Evolutionary conservation across 2,113 vertebrate genomes (phyloP).

Genomic region (Brevimyrus niger): DNA sequence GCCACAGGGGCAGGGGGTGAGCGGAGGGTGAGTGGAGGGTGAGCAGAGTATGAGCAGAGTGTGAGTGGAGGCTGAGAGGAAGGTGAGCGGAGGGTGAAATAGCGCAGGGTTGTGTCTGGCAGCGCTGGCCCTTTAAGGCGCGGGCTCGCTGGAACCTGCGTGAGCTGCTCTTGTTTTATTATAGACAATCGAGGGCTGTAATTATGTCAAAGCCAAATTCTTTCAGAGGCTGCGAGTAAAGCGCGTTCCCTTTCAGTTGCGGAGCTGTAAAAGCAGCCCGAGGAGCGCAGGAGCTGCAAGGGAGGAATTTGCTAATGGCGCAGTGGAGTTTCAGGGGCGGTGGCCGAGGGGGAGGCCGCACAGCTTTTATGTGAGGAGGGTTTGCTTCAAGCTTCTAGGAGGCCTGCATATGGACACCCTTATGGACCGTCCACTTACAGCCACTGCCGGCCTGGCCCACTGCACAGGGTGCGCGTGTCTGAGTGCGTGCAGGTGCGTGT

Average conservation of each 20-base stretch:
- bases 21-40: background rate
- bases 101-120: background rate
- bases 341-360: conserved; percentile 47
- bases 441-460: background rate
- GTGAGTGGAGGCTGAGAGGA: background rate
- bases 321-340: conserved; percentile 53
- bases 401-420: background rate
- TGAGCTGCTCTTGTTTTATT: conserved; percentile 47
- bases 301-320: conserved; percentile 68
- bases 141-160: conserved; percentile 32
- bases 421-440: background rate
- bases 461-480: background rate
- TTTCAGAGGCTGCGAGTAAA: conserved; percentile 40
- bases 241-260: conserved; percentile 15
- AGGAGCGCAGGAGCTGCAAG: conserved; percentile 55
- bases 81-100: background rate
- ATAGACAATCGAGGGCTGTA: conserved; percentile 53
- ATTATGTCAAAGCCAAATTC: conserved; percentile 51
- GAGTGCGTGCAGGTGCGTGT: background rate
- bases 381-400: background rate
- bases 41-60: background rate
- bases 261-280: conserved; percentile 51
- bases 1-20: background rate
- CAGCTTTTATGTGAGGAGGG: conserved; percentile 47
- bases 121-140: conserved; percentile 36